A percentile compares a stretch with the other conserved stretches of the same genome.
Conservation (phyloP, 2,888 invertebrate genomes). For the Himalopsyche tibetana region DNA sequence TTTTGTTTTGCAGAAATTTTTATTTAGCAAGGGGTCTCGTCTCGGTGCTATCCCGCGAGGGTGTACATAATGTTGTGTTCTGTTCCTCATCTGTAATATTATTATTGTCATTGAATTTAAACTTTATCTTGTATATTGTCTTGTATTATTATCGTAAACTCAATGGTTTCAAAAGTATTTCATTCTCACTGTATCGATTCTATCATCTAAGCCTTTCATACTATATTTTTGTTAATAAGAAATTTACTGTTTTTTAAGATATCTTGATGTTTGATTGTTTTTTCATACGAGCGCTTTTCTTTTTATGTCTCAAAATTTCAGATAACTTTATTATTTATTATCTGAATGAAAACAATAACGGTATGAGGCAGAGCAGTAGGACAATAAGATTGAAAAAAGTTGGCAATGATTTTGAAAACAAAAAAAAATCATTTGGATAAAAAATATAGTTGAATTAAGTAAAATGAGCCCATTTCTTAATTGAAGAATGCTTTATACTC, state of each 20-base stretch:
- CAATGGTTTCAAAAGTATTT: slow-evolving; percentile 62
- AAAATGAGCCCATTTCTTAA: too few relatives aligned
- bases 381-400: too few relatives aligned
- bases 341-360: not conserved
- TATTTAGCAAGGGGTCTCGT: slow-evolving; percentile 28
- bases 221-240: slow-evolving; percentile 31
- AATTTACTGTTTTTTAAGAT: slow-evolving; percentile 2
- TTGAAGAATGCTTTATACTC: too few relatives aligned
- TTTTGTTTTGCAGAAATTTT: slow-evolving; percentile 53
- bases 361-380: too few relatives aligned
- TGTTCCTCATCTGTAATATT: not conserved
- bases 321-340: not conserved
- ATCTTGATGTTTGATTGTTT: slow-evolving; percentile 38
- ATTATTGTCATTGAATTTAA: slow-evolving; percentile 37
- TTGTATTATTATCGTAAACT: slow-evolving; percentile 52
- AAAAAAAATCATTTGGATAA: too few relatives aligned
- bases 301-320: not conserved
- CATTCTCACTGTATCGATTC: slow-evolving; percentile 44
- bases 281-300: not conserved
- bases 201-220: not conserved
- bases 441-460: too few relatives aligned
- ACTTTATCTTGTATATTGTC: slow-evolving; percentile 35
- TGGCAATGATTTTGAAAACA: too few relatives aligned
- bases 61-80: slow-evolving; percentile 2
- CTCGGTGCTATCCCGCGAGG: not conserved